Percentiles rank a stretch among this genome's conserved stretches.
Evolutionary conservation across 2,888 invertebrate genomes (phyloP).

Genomic region (Pseudanteris insignis): DNA sequence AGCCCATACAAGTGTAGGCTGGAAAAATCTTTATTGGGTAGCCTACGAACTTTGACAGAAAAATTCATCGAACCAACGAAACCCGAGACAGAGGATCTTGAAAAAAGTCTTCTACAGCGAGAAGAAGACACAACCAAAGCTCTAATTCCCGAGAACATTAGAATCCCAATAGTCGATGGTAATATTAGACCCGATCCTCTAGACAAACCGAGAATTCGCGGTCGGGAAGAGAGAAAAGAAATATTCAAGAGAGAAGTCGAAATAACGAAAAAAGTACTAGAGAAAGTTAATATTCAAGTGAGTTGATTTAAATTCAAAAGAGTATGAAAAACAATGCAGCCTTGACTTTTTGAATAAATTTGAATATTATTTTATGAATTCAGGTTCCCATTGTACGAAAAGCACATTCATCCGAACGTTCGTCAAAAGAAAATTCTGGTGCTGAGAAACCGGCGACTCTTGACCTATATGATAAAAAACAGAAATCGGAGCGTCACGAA

Average conservation of each 20-base stretch:
- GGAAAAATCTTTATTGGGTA: conserved; percentile 91
- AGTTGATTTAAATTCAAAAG: neutral
- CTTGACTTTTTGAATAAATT: too few relatives aligned
- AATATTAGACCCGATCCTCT: conserved; percentile 79
- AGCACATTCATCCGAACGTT: conserved; percentile 51
- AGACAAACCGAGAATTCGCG: conserved; percentile 69
- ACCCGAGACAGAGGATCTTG: conserved; percentile 70
- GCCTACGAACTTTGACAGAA: conserved; percentile 72
- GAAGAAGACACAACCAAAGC: conserved; percentile 75
- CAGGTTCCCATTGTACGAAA: conserved; percentile 58
- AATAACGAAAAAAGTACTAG: conserved; percentile 63
- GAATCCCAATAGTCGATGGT: conserved; percentile 66
- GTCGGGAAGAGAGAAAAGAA: conserved; percentile 63
- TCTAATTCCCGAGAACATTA: conserved; percentile 73
- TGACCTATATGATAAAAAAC: conserved; percentile 67
- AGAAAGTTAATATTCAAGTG: conserved; percentile 64
- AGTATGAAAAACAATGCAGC: neutral
- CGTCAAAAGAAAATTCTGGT: conserved; percentile 60
- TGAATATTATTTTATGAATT: conserved; percentile 5
- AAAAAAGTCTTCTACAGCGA: conserved; percentile 70
- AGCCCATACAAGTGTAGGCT: conserved; percentile 91
- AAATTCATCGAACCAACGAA: conserved; percentile 65
- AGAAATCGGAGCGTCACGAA: conserved; percentile 57
- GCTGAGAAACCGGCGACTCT: conserved; percentile 72
- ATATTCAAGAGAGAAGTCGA: conserved; percentile 64